Base-by-base conservation (phyloP, 2,113 vertebrate species). In the Podilymbus podiceps region DNA sequence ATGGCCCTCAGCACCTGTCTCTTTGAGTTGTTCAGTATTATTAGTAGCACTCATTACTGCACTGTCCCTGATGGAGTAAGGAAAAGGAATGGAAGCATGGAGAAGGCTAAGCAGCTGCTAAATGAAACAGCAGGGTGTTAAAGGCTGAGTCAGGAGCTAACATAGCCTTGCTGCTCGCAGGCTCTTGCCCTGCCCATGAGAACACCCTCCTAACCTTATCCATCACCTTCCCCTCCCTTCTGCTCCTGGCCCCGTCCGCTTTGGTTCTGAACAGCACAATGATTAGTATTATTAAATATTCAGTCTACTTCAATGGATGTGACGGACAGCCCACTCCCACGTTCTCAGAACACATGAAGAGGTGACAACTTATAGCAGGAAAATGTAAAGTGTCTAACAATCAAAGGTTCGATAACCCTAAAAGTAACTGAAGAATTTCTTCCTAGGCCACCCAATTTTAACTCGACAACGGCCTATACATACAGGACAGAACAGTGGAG, bases 231-330 rank as follows among this genome's bases (percentile, higher is more conserved):
- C 60, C 52, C 52, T 63, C 15, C n/a, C 15, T 23, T 55, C 72
- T 24, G 42, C 33, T 78, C 42, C 3, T 0, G 9, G 62, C 33
- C 52, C 52, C 71, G 42, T 58, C 62, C 56, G 12, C 2, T 58
- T 40, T 5, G 30, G 50, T 46, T 77, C 69, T 6, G n/a, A 85
- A 23, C 24, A 38, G 60, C 60, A 58, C 42, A 24, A 33, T 0
- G 15, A 9, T 38, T 31, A 21, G 8, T 25, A 46, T 24, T 68
- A 76, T 49, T 7, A 42, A 64, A 17, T 28, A 62, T 10, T 47
- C 53, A 4, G 0, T 19, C 53, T 47, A 8, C 19, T 64, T 33
- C 40, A 58, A 0, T 2, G 31, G 73, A 63, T 35, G n/a, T 23
- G 38, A 24, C 67, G 44, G 27, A 18, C 42, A 38, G 40, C 62